These are phyloP conservation scores for Cyclopterus lumpus DNA, from an alignment of 2,797 vertebrate genomes.

Conservation along the genomic window DNA sequence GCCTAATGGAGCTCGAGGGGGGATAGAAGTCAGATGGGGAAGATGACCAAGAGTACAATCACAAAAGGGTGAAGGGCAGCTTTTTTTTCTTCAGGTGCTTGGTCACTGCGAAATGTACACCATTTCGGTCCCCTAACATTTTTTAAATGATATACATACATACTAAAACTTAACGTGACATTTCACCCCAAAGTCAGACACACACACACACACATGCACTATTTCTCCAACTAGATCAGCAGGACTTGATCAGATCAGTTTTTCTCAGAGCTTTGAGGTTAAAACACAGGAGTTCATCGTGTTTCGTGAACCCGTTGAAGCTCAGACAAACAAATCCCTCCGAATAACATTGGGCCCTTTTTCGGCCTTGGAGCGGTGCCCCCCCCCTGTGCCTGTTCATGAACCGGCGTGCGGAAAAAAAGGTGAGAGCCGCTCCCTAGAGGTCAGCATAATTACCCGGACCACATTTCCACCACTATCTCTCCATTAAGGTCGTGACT, in stretches of 20 bases:
- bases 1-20: not conserved
- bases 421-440: constrained; percentile 60
- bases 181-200: too few species aligned
- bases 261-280: constrained; percentile 2
- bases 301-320: constrained; percentile 45
- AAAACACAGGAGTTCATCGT: constrained; percentile 28
- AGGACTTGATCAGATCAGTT: constrained; percentile 13
- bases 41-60: not conserved
- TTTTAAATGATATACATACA: not conserved
- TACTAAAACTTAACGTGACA: not conserved
- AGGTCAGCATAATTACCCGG: constrained; percentile 75
- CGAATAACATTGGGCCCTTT: constrained; percentile 36
- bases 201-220: not conserved
- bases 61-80: not conserved
- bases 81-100: not conserved
- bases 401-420: constrained; percentile 42
- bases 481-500: constrained; percentile 75
- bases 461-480: constrained; percentile 61
- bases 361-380: constrained; percentile 50
- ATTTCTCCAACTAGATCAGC: not conserved
- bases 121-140: not conserved
- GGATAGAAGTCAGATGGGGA: not conserved
- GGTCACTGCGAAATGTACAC: not conserved
- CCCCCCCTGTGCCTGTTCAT: constrained; percentile 56
- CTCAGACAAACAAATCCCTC: constrained; percentile 45